Evolutionary conservation across 2,113 vertebrate species (phyloP).

Genomic region (Tenebrosternarchus preto): DNA sequence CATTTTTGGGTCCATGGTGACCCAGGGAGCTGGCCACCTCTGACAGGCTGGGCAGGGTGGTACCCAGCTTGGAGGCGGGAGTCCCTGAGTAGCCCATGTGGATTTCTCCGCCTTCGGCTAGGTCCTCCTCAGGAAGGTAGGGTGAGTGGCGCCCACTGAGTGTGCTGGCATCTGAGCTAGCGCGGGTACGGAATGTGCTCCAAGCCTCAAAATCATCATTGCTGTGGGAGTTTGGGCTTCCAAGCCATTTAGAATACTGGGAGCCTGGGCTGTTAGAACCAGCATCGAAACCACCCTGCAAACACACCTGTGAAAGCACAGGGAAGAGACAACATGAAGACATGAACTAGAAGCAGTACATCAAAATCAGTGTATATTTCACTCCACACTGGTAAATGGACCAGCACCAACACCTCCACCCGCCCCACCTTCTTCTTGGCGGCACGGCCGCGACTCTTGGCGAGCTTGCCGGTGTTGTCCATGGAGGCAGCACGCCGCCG

Average conservation of each 20-base stretch:
- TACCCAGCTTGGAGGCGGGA: constrained; percentile 79
- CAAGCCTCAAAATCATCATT: constrained; percentile 94
- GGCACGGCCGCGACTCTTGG: constrained; percentile 90
- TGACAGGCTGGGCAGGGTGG: constrained; percentile 89
- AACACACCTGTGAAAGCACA: constrained; percentile 66
- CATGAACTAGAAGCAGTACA: no score
- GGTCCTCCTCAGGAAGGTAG: constrained; percentile 90
- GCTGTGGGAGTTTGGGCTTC: constrained; percentile 92
- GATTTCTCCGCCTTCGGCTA: constrained; percentile 82
- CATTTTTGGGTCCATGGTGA: constrained; percentile 78
- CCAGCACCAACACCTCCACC: no score
- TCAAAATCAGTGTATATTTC: no score
- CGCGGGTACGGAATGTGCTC: constrained; percentile 89
- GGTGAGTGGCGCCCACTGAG: constrained; percentile 91
- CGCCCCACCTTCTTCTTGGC: constrained; percentile 88
- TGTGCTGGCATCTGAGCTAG: constrained; percentile 94
- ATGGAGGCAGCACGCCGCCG: constrained; percentile 91
- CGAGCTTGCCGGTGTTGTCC: constrained; percentile 98
- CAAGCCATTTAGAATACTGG: constrained; percentile 92
- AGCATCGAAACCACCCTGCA: constrained; percentile 84
- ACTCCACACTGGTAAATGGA: no score
- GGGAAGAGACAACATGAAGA: not conserved
- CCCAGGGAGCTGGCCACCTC: constrained; percentile 80
- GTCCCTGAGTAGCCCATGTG: constrained; percentile 86
- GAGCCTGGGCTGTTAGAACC: constrained; percentile 84